Percentiles rank a stretch among this genome's conserved stretches.
Conservation (phyloP, 2,888 invertebrate genomes). For the Eupithecia subumbrata region DNA sequence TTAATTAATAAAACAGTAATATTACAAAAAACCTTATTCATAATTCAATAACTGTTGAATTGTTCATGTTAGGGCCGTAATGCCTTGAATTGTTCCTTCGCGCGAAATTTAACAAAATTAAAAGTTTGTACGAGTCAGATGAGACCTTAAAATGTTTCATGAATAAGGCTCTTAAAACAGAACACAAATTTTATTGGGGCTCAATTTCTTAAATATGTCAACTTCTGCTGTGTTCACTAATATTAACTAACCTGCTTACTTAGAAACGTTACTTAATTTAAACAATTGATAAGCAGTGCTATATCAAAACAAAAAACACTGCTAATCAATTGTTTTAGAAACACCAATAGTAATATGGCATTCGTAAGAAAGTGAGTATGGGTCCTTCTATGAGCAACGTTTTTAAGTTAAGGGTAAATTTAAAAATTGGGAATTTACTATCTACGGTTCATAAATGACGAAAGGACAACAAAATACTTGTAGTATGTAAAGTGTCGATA, state of each 20-base stretch:
- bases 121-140: not conserved
- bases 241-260: not conserved
- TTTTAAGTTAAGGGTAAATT: not conserved
- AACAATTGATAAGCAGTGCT: not conserved
- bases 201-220: not conserved
- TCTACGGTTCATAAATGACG: not conserved
- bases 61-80: not conserved
- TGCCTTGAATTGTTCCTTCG: not conserved
- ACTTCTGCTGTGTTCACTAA: not conserved
- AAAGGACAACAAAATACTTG: not conserved
- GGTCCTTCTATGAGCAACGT: not conserved
- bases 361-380: not conserved
- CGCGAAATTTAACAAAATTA: not conserved
- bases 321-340: not conserved
- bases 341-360: not conserved
- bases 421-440: not conserved
- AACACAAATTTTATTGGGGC: constrained; percentile 4
- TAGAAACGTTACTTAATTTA: not conserved
- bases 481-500: not conserved
- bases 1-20: not conserved
- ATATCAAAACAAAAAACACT: not conserved
- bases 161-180: not conserved
- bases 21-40: not conserved
- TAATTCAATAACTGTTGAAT: not conserved
- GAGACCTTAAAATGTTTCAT: not conserved